Base-by-base conservation (phyloP, 2,888 invertebrate species). In the Euproctis similis region DNA sequence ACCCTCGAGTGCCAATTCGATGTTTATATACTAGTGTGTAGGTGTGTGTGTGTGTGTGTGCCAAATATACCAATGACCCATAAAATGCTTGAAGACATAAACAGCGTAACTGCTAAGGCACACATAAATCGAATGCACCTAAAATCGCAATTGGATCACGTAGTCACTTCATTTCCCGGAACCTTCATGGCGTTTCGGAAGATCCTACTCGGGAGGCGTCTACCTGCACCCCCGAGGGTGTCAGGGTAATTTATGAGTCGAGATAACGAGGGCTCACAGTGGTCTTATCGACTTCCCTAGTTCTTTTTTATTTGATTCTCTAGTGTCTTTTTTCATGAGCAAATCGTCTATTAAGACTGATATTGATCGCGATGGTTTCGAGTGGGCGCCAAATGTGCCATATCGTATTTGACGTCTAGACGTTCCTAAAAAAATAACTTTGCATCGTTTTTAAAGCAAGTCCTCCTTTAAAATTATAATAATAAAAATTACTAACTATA, bases 121-220 rank as follows among this genome's bases (percentile, higher is more conserved):
- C 43, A 58, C 53, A 63, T 59, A 64, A 72, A 71, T 72, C 68
- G 67, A 75, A 71, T 80, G 76, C 76, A 78, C 64, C 72, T 73
- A 61, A 75, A 80, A 81, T 76, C 62, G 74, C 80, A 80, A 82
- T 82, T 82, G 81, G 82, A 82, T 82, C 82, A 82, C 82, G 82
- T 80, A 82, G 75, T 61, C 66, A 69, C 73, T 78, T 76, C 77
- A 81, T 81, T 81, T 78, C 74, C 74, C 64, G 65, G 71, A 65
- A 71, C 71, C 61, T 65, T 68, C 59, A 59, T 63, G 56, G 57
- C 64, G 58, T 71, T 72, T 69, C 66, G 55, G 59, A 66, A 61
- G 64, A 67, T 59, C 58, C 48, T 45, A 51, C 41, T 39, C 49
- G 64, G 63, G 66, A 59, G 63, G 61, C 56, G 54, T 53, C 65